Evolutionary conservation across 2,797 vertebrate species (phyloP).

Genomic region (Coracias cyanogaster): DNA sequence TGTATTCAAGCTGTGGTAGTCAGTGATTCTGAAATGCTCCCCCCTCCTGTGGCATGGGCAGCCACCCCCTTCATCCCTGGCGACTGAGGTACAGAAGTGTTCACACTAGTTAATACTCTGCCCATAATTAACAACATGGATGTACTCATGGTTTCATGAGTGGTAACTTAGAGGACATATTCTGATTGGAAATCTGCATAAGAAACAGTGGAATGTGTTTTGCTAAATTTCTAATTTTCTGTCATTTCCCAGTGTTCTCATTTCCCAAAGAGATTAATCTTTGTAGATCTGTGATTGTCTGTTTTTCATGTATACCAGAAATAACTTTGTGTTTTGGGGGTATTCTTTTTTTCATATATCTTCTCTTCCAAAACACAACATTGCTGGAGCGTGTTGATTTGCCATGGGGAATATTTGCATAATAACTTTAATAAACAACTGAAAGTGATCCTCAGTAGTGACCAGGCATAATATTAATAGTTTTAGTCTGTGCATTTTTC

Average conservation of each 20-base stretch:
- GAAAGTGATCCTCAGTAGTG: neutral
- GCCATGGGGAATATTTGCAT: neutral
- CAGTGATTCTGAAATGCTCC: neutral
- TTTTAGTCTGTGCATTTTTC: slow-evolving; percentile 1
- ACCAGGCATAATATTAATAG: neutral
- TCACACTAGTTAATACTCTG: neutral
- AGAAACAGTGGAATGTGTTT: neutral
- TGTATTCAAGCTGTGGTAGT: neutral
- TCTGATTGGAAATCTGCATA: neutral
- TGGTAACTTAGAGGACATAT: neutral
- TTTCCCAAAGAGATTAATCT: neutral
- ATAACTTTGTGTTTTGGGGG: neutral
- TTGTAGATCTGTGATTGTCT: neutral
- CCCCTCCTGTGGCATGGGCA: neutral
- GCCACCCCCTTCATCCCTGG: neutral
- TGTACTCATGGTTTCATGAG: neutral
- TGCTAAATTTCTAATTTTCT: neutral
- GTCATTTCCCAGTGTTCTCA: neutral
- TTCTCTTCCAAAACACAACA: neutral
- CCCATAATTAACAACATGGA: neutral
- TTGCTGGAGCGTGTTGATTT: neutral
- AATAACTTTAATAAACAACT: neutral
- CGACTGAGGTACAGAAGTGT: neutral
- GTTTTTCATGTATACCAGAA: neutral
- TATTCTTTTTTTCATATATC: neutral